Evolutionary conservation across 2,113 vertebrate genomes (phyloP).

Genomic region (Cepphus grylle): DNA sequence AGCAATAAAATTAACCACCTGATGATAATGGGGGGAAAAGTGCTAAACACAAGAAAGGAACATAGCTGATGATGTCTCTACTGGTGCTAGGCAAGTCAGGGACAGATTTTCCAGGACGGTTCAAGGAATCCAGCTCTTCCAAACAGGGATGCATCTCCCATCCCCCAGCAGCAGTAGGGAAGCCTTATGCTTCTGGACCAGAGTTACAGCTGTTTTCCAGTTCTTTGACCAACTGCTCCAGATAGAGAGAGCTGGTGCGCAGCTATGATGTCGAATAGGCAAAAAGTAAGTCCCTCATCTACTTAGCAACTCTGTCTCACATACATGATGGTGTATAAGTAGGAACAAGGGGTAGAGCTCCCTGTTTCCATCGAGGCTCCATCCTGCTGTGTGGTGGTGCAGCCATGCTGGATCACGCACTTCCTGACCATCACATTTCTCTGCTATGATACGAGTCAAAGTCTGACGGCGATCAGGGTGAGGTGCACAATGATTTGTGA

Average conservation of each 20-base stretch:
- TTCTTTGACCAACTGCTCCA: not conserved
- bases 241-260: not conserved
- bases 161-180: not conserved
- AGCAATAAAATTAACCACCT: not conserved
- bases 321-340: not conserved
- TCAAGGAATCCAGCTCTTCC: not conserved
- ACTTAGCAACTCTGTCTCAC: not conserved
- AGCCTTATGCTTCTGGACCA: not conserved
- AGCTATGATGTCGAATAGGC: not conserved
- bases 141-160: not conserved
- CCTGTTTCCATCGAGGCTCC: no score
- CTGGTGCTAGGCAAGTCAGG: not conserved
- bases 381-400: not conserved
- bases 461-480: rapidly evolving
- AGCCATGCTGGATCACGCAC: not conserved
- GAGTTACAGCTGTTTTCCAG: not conserved
- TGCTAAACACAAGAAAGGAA: not conserved
- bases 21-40: not conserved
- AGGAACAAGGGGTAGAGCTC: not conserved
- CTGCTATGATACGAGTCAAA: not conserved
- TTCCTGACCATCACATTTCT: not conserved
- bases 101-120: not conserved
- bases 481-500: not conserved
- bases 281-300: not conserved
- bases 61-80: not conserved